These are phyloP conservation scores for Semotilus atromaculatus DNA, from an alignment of 2,797 vertebrate genomes.

Conservation along the genomic window DNA sequence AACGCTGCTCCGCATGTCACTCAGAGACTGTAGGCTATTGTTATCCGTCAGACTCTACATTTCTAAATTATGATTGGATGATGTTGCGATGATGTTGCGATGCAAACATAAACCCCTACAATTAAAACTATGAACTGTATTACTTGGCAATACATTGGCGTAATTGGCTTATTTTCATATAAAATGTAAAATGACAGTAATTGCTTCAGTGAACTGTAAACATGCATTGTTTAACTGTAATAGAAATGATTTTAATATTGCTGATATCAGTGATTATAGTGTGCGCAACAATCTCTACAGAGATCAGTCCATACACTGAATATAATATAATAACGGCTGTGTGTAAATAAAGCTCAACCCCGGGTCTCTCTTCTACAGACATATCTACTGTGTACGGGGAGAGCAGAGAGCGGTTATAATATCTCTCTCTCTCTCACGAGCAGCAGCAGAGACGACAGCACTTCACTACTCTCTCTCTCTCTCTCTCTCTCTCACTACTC, in stretches of 20 bases:
- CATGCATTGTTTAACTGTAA: background rate
- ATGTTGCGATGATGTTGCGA: background rate
- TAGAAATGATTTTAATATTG: background rate
- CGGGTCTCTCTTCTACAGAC: too few relatives aligned
- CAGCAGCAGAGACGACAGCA: too few relatives aligned
- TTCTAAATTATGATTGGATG: background rate
- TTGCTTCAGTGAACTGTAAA: background rate
- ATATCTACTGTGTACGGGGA: too few relatives aligned
- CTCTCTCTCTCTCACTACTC: too few relatives aligned
- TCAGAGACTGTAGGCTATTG: background rate
- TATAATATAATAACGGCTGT: background rate
- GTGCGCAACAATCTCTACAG: background rate
- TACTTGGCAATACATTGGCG: background rate
- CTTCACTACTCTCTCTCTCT: too few relatives aligned
- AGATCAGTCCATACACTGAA: background rate
- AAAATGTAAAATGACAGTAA: background rate
- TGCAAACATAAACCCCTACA: background rate
- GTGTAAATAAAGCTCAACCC: background rate
- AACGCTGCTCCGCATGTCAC: slow-evolving; percentile 33
- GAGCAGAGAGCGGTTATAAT: too few relatives aligned
- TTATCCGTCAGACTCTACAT: background rate
- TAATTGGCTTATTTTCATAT: background rate
- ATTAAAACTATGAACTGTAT: background rate
- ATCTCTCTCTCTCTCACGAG: too few relatives aligned
- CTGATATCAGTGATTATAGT: background rate